Conservation (phyloP, 2,888 invertebrate species). For the Tiphia femorata region DNA sequence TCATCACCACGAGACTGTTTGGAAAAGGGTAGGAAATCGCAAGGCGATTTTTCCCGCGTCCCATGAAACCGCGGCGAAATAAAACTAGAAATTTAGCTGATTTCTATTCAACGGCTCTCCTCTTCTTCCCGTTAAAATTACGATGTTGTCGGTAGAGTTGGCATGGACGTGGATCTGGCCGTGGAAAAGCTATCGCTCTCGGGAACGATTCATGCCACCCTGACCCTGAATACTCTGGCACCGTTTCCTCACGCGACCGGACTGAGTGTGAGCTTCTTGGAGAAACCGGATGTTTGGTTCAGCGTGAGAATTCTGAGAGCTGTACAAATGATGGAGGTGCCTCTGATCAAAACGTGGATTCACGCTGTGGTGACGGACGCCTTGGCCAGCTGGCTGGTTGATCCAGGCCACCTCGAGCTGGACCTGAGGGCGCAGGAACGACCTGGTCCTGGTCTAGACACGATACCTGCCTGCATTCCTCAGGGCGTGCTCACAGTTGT, state of each 20-base stretch:
- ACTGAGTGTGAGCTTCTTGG: conserved; percentile 69
- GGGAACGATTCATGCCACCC: conserved; percentile 69
- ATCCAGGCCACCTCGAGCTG: conserved; percentile 67
- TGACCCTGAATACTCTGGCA: conserved; percentile 69
- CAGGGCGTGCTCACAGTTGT: conserved; percentile 70
- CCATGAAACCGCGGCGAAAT: no score
- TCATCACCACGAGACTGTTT: conserved; percentile 68
- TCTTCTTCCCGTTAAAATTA: no score
- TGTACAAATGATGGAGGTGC: conserved; percentile 72
- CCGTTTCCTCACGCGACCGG: conserved; percentile 72
- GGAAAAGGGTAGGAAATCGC: conserved; percentile 68
- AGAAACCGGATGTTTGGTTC: conserved; percentile 72
- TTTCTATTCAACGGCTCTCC: no score
- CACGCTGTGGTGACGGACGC: conserved; percentile 72
- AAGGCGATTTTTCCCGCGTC: not conserved
- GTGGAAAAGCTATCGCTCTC: conserved; percentile 70
- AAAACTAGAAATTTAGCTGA: no score
- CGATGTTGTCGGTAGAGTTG: conserved; percentile 61
- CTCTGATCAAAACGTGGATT: conserved; percentile 71
- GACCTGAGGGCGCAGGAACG: conserved; percentile 58
- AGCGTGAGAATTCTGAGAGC: conserved; percentile 69
- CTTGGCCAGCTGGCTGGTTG: conserved; percentile 68
- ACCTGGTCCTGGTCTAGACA: conserved; percentile 60
- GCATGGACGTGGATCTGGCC: conserved; percentile 70
- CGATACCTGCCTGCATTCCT: conserved; percentile 50